A percentile compares a stretch with the other conserved stretches of the same genome.
Evolutionary conservation across 1,140 invertebrate genomes (phyloP).

Genomic region (Dolichoris vasculosae): DNA sequence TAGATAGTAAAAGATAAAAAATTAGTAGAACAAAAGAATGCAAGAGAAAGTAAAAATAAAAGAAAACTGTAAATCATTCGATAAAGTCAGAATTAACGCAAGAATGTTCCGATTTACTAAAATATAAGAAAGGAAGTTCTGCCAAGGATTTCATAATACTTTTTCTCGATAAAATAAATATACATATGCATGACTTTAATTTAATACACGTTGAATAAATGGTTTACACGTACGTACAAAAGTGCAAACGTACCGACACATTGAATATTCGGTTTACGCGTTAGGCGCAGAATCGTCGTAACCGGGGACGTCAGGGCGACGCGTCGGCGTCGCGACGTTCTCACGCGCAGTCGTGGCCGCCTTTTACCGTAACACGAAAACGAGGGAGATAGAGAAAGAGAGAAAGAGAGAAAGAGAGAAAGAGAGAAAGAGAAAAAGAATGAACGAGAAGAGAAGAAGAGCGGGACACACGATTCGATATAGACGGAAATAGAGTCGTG

Average conservation of each 20-base stretch:
- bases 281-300: conserved; percentile 30
- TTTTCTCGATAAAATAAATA: neutral
- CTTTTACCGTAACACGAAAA: conserved; percentile 16
- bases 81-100: neutral
- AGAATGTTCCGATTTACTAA: neutral
- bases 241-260: neutral
- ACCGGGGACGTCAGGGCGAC: neutral
- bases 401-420: neutral
- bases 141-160: neutral
- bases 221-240: neutral
- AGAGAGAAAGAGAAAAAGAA: neutral
- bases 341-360: conserved; percentile 31
- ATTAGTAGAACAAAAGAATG: too few species aligned
- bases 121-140: neutral
- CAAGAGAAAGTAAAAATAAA: too few species aligned
- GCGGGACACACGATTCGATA: neutral
- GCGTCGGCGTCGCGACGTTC: neutral
- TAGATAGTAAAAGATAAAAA: too few species aligned
- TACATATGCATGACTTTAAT: too few species aligned
- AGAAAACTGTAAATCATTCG: too few species aligned
- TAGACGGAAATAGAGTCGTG: conserved; percentile 40
- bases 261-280: neutral
- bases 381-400: neutral
- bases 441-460: neutral
- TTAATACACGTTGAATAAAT: neutral